phyloP scores from a whole-genome alignment of 2,888 invertebrate genomes.

The Nephrotoma appendiculata region DNA sequence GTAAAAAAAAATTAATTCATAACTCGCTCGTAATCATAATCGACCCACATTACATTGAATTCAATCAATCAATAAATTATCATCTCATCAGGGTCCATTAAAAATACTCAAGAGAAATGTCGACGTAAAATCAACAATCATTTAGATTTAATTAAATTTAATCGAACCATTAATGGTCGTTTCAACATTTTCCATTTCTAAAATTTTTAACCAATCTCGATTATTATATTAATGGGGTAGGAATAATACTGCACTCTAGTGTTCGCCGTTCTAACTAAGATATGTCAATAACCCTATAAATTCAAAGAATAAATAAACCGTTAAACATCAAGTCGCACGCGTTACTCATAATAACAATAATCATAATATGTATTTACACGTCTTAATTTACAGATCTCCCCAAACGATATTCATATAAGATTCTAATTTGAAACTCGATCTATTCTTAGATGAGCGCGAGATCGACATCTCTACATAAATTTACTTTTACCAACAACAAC shows the following conservation, averaged over 20 bases:
- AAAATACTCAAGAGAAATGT: not conserved
- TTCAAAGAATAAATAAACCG: not conserved
- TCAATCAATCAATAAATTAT: not conserved
- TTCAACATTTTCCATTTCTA: not conserved
- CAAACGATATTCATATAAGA: not conserved
- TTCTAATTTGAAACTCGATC: not conserved
- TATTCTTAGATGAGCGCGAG: not conserved
- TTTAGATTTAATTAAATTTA: not conserved
- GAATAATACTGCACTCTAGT: not conserved
- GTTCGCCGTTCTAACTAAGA: not conserved
- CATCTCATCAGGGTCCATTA: not conserved
- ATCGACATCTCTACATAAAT: not conserved
- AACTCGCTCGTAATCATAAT: not conserved
- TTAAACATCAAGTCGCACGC: not conserved
- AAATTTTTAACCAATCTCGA: not conserved
- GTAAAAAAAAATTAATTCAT: not conserved
- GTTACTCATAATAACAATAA: not conserved
- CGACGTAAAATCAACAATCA: not conserved
- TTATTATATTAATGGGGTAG: not conserved
- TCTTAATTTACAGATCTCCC: not conserved
- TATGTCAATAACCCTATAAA: not conserved
- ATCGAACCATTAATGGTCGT: not conserved
- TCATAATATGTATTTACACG: not conserved
- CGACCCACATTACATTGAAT: not conserved
- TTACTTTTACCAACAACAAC: not conserved